Evolutionary conservation across 2,888 invertebrate species (phyloP).

Genomic region (Smittia sp.): DNA sequence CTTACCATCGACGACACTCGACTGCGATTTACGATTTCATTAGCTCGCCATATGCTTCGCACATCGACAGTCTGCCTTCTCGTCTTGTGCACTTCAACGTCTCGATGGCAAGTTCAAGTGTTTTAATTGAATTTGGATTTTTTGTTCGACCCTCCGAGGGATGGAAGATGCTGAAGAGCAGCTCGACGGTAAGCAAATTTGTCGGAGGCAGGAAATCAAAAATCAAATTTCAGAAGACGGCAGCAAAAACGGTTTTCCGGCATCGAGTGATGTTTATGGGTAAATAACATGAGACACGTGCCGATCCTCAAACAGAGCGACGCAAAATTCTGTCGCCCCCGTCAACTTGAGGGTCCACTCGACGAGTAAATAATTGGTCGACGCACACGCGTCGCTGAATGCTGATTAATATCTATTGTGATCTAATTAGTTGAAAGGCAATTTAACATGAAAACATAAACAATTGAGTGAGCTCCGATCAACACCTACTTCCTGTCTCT

Average conservation of each 20-base stretch:
- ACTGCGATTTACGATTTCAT: too few relatives aligned
- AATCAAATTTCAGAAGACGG: slow-evolving; percentile 35
- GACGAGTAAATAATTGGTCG: not conserved
- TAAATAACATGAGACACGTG: slow-evolving; percentile 34
- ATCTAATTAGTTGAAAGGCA: slow-evolving; percentile 30
- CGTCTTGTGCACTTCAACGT: not conserved
- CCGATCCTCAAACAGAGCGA: not conserved
- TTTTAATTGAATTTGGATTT: slow-evolving; percentile 26
- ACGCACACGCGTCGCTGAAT: slow-evolving; percentile 3
- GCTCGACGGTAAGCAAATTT: not conserved
- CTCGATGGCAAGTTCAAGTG: slow-evolving; percentile 23
- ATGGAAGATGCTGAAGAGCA: not conserved
- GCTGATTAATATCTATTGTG: slow-evolving; percentile 37
- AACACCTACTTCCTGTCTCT: slow-evolving; percentile 36
- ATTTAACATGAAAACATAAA: slow-evolving; percentile 12
- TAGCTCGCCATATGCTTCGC: slow-evolving; percentile 14
- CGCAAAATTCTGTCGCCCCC: slow-evolving; percentile 7
- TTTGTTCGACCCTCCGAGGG: not conserved
- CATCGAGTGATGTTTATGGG: slow-evolving; percentile 21
- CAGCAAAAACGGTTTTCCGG: slow-evolving; percentile 20
- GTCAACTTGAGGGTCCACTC: slow-evolving; percentile 17
- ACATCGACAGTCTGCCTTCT: not conserved
- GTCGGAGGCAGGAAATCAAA: slow-evolving; percentile 26
- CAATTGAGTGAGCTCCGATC: not conserved
- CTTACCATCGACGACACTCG: too few relatives aligned